Evolutionary conservation across 2,797 vertebrate species (phyloP).

Genomic region (Botia kubotai): DNA sequence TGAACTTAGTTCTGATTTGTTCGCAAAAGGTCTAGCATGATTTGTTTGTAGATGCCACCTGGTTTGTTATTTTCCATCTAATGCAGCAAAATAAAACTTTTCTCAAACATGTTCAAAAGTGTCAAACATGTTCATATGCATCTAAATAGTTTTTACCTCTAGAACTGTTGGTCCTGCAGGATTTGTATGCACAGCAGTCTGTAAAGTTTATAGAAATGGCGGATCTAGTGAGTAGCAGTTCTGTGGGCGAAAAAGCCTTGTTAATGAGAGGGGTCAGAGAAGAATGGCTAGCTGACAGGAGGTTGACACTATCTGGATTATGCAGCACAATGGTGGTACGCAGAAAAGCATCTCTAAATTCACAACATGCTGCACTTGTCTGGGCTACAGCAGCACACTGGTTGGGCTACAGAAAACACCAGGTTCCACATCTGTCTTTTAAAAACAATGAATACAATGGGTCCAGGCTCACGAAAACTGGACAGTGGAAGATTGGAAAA

Average conservation of each 20-base stretch:
- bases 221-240: not conserved
- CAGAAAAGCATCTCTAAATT: conserved; percentile 6
- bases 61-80: too few species aligned
- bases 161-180: too few species aligned
- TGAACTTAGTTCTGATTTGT: too few species aligned
- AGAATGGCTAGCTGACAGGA: conserved; percentile 7
- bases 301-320: conserved; percentile 21
- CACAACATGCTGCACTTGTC: not conserved
- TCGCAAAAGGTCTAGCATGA: too few species aligned
- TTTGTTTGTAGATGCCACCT: too few species aligned
- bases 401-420: not conserved
- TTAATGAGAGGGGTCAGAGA: conserved; percentile 7
- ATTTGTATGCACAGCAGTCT: too few species aligned
- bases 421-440: too few species aligned
- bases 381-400: not conserved
- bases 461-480: conserved; percentile 2
- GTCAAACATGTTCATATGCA: too few species aligned
- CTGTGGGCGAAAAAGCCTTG: conserved; percentile 1
- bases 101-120: too few species aligned
- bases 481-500: not conserved
- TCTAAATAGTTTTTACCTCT: too few species aligned
- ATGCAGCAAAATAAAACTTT: too few species aligned
- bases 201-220: too few species aligned
- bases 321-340: not conserved
- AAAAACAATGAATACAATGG: not conserved